These are phyloP conservation scores for Heterotis niloticus DNA, from an alignment of 2,113 vertebrate species.

Conservation along the genomic window DNA sequence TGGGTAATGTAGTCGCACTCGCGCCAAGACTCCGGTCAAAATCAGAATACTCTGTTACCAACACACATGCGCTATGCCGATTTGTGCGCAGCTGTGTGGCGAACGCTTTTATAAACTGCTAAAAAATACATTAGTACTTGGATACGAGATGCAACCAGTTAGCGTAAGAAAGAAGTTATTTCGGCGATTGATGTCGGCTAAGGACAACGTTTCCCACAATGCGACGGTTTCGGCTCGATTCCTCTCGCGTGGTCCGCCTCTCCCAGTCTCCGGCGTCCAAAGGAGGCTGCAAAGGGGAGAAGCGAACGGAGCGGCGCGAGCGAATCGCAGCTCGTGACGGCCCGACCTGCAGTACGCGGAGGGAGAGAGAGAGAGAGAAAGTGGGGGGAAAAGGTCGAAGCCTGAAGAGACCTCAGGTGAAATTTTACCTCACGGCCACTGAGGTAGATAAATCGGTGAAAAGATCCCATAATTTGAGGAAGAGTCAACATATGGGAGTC, in stretches of 20 bases:
- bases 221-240: conserved; percentile 7
- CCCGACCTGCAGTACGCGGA: conserved; percentile 64
- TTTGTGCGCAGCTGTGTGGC: too few species aligned
- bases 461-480: conserved; percentile 22
- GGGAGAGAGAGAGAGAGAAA: conserved; percentile 48
- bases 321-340: conserved; percentile 56
- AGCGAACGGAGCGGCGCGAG: conserved; percentile 29
- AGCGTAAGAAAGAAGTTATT: too few species aligned
- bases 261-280: conserved; percentile 48
- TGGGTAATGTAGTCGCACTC: conserved; percentile 48
- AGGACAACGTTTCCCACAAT: conserved; percentile 66
- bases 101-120: too few species aligned
- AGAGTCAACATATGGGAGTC: conserved; percentile 42
- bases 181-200: too few species aligned
- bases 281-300: conserved; percentile 64
- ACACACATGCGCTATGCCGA: too few species aligned
- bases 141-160: too few species aligned
- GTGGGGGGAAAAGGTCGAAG: conserved; percentile 57
- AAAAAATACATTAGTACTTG: too few species aligned
- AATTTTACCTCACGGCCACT: conserved; percentile 35
- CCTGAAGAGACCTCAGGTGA: conserved; percentile 47
- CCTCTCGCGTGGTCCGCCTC: conserved; percentile 49
- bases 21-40: background rate
- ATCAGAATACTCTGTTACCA: too few species aligned
- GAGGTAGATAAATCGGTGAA: background rate